Percentiles rank a stretch among this genome's conserved stretches.
These are phyloP conservation scores for Drosophila recens DNA, from an alignment of 2,888 invertebrate species.

Conservation along the genomic window DNA sequence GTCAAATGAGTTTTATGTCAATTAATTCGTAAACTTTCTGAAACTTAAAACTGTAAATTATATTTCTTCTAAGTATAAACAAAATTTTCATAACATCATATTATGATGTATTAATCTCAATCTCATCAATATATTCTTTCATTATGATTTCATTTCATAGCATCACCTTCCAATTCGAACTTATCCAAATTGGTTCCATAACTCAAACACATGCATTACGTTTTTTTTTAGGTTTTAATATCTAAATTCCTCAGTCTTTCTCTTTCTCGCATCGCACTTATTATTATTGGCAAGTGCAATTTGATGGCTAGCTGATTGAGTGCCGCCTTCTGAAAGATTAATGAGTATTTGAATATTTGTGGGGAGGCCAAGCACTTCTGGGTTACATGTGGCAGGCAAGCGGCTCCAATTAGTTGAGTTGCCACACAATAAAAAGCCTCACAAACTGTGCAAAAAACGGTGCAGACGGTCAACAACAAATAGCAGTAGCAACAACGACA, in stretches of 20 bases:
- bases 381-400: slow-evolving; percentile 37
- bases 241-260: background rate
- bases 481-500: slow-evolving; percentile 28
- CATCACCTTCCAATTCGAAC: background rate
- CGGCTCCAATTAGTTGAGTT: slow-evolving; percentile 54
- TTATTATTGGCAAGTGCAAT: slow-evolving; percentile 32
- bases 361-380: slow-evolving; percentile 25
- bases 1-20: no score
- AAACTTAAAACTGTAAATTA: no score
- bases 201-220: background rate
- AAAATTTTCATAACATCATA: no score
- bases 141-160: no score
- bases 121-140: no score
- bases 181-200: background rate
- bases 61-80: no score
- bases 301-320: slow-evolving; percentile 54
- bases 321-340: slow-evolving; percentile 50
- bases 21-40: no score
- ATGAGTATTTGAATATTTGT: slow-evolving; percentile 36
- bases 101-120: no score
- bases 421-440: slow-evolving; percentile 44
- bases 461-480: slow-evolving; percentile 38
- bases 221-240: background rate
- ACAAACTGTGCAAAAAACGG: slow-evolving; percentile 21
- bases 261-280: slow-evolving; percentile 7